Conservation (phyloP, 1,140 invertebrate species). For the Bicyclus anynana region DNA sequence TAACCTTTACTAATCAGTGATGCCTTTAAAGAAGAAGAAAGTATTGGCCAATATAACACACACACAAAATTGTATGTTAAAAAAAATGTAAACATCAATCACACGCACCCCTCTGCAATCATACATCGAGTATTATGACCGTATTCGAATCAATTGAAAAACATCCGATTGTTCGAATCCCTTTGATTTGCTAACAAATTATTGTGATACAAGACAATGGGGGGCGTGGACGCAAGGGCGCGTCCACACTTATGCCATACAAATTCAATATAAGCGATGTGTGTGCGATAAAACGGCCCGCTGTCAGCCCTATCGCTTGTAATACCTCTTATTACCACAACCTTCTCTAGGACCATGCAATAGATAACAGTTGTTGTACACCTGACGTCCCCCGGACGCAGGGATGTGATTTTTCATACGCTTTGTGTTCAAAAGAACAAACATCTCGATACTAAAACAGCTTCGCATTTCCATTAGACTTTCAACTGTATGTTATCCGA, state of each 20-base stretch:
- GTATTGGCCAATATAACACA: background rate
- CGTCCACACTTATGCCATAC: conserved; percentile 15
- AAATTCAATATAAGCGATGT: conserved; percentile 14
- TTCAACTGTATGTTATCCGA: too few species aligned
- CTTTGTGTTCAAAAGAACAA: too few species aligned
- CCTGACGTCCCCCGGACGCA: too few species aligned
- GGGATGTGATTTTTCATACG: too few species aligned
- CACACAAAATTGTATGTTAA: background rate
- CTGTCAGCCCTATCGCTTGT: background rate
- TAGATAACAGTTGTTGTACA: too few species aligned
- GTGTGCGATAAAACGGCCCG: background rate
- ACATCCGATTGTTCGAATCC: conserved; percentile 26
- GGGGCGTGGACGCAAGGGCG: conserved; percentile 15
- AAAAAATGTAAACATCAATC: conserved; percentile 14
- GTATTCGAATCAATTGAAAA: conserved; percentile 23
- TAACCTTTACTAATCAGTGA: too few species aligned
- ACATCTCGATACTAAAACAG: too few species aligned
- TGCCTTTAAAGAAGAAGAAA: too few species aligned
- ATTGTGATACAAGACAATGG: conserved; percentile 26
- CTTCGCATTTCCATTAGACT: too few species aligned
- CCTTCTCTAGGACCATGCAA: too few species aligned
- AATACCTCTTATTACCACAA: too few species aligned
- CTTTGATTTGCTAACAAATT: conserved; percentile 30
- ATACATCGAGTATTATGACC: conserved; percentile 11
- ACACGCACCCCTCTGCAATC: conserved; percentile 19